phyloP scores from a whole-genome alignment of 2,113 vertebrate species.

The Poecile atricapillus region DNA sequence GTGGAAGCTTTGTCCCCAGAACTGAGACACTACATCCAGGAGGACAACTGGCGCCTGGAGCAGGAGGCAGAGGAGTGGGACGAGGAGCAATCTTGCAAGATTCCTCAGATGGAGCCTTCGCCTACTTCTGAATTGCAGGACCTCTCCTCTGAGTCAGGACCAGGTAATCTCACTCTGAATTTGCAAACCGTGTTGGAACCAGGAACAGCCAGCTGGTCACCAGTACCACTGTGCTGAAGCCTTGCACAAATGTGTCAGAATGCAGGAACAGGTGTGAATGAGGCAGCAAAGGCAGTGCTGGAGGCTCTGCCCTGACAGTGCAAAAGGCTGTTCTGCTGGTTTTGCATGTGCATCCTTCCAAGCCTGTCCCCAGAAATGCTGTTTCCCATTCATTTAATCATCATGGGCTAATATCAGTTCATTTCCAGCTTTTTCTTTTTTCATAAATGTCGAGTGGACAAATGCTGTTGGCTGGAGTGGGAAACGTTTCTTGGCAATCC shows the following conservation, averaged over 20 bases:
- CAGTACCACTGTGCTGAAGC: neutral
- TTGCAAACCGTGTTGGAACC: accelerated
- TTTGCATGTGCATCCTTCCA: neutral
- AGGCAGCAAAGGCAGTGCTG: neutral
- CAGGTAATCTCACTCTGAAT: conserved; percentile 27
- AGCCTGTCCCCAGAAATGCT: neutral
- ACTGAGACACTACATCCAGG: conserved; percentile 83
- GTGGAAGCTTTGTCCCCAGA: conserved; percentile 78
- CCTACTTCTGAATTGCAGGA: conserved; percentile 32
- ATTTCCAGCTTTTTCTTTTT: neutral
- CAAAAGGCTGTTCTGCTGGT: neutral
- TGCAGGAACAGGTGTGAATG: neutral
- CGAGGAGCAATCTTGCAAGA: conserved; percentile 86
- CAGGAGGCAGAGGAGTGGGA: conserved; percentile 92
- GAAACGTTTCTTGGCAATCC: accelerated
- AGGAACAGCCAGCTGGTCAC: neutral
- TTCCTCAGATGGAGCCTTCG: conserved; percentile 76
- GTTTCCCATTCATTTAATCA: neutral
- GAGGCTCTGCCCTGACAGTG: neutral
- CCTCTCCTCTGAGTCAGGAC: conserved; percentile 35
- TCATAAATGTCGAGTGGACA: neutral
- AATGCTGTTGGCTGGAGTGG: neutral
- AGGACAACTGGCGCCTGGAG: conserved; percentile 91
- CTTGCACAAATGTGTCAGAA: too few relatives aligned
- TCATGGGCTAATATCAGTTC: neutral